Base-by-base conservation (phyloP, 2,888 invertebrate genomes). In the Drosophila percnosoma region DNA sequence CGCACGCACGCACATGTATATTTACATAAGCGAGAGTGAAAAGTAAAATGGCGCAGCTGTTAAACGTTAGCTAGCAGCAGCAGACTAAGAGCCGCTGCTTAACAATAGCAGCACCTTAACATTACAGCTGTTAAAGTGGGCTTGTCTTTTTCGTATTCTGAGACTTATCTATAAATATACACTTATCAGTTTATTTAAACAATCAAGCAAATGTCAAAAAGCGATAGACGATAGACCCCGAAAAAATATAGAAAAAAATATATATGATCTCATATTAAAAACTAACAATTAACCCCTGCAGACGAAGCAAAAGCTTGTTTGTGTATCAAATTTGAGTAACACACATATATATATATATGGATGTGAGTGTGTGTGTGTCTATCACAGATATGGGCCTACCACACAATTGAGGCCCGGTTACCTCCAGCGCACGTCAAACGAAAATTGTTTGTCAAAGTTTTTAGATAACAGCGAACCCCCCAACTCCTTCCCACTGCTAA, bases 371-470 rank as follows among this genome's bases (percentile, higher is more conserved):
- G n/a, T 62, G 15, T 62, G 48, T 61, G 11, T 77, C 34, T 75
- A 73, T 72, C 51, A 67, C 55, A 73, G 79, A 80, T 79, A 79
- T 61, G 65, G 73, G 76, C 48, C 78, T 68, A 73, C 63, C 42
- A 31, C 40, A 31, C 40, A 33, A 73, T 61, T 66, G 68, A 77
- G 71, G 68, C 78, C 68, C 74, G 52, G 75, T 76, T 73, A 15
- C 15, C 15, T 8, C 45, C 45, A 87, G 68, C 77, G 66, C 70
- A 84, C 85, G 80, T 75, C 76, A 87, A 87, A 87, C 82, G 65
- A 80, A 82, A 78, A 84, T 83, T 89, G 85, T 85, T 85, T 89
- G 85, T 85, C 87, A 89, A 85, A 89, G 85, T 87, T 85, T 87
- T 89, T 88, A 83, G 85, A 85, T 85, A 85, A 87, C 82, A 57